A percentile compares a stretch with the other conserved stretches of the same genome.
phyloP scores from a whole-genome alignment of 2,888 invertebrate species.

The Stenodera caucasica region DNA sequence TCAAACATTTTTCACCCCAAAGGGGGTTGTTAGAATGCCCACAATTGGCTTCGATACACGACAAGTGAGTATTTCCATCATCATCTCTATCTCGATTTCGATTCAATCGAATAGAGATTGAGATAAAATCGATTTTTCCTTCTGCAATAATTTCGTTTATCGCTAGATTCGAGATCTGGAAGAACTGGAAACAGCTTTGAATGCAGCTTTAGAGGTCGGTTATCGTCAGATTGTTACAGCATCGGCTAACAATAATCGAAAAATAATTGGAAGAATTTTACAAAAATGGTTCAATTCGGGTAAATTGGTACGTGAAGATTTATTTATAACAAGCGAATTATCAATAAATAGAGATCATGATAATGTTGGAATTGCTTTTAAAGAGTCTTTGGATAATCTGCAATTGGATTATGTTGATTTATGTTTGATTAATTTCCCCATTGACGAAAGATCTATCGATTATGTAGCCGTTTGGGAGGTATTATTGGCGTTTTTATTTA shows the following conservation, averaged over 20 bases:
- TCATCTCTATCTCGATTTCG: no score
- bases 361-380: slow-evolving; percentile 64
- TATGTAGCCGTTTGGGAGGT: slow-evolving; percentile 73
- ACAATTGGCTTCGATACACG: no score
- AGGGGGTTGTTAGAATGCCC: no score
- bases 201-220: slow-evolving; percentile 69
- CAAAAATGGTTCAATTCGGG: slow-evolving; percentile 69
- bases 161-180: slow-evolving; percentile 65
- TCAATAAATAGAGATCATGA: slow-evolving; percentile 63
- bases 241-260: slow-evolving; percentile 73
- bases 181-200: slow-evolving; percentile 66
- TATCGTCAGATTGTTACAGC: slow-evolving; percentile 84
- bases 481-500: slow-evolving; percentile 14
- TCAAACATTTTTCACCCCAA: no score
- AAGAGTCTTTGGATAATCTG: slow-evolving; percentile 66
- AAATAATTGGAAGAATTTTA: slow-evolving; percentile 70
- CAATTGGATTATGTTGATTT: slow-evolving; percentile 77
- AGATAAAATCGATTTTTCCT: no score
- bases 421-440: slow-evolving; percentile 76
- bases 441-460: slow-evolving; percentile 67
- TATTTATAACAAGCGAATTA: slow-evolving; percentile 79
- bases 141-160: no score
- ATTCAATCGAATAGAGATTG: no score
- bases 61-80: no score
- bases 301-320: slow-evolving; percentile 69